These are phyloP conservation scores for Colletes gigas DNA, from an alignment of 1,140 invertebrate species.

Conservation along the genomic window DNA sequence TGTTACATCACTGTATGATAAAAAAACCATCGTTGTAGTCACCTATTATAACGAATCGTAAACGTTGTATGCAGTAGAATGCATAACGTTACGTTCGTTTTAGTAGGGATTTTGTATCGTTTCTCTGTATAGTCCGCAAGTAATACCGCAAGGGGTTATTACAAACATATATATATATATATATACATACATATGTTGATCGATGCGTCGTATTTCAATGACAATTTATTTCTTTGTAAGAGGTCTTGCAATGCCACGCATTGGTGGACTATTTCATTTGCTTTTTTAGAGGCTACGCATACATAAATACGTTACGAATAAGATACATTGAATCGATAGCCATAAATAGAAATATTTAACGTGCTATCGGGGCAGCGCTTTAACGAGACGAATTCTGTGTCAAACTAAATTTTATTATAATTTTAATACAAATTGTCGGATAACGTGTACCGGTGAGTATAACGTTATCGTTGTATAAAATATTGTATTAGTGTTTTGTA, in stretches of 20 bases:
- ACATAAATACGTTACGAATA: not conserved
- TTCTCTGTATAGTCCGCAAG: not conserved
- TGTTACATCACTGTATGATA: not conserved
- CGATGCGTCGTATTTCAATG: not conserved
- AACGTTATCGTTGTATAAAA: constrained; percentile 25
- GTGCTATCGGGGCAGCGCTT: too few species aligned
- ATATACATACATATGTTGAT: not conserved
- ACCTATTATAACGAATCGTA: not conserved
- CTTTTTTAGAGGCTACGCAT: constrained; percentile 15
- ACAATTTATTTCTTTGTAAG: constrained; percentile 15
- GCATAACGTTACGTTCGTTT: not conserved
- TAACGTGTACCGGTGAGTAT: constrained; percentile 24
- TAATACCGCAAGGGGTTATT: too few species aligned
- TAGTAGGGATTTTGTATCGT: not conserved
- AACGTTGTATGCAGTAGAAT: too few species aligned
- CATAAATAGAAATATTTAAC: too few species aligned
- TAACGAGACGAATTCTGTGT: too few species aligned
- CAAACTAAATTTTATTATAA: constrained; percentile 36
- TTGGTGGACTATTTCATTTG: constrained; percentile 1
- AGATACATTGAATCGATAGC: too few species aligned
- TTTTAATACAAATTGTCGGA: constrained; percentile 35
- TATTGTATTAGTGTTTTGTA: constrained; percentile 31
- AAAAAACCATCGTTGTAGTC: not conserved
- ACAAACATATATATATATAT: too few species aligned
- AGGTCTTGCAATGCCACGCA: not conserved